Conservation (phyloP, 2,797 vertebrate species). For the Gambusia yucatana region DNA sequence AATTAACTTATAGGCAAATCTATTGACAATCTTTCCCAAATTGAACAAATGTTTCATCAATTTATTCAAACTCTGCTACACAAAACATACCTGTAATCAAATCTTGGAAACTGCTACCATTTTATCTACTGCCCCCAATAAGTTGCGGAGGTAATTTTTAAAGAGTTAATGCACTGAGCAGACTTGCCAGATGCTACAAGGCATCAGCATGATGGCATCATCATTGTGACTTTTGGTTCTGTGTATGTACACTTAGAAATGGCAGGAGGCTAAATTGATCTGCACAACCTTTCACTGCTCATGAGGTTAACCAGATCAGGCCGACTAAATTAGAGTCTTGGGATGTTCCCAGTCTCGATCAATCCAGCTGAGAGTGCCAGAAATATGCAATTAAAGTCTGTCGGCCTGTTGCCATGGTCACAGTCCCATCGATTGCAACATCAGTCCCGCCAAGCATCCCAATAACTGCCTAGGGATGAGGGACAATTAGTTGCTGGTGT, state of each 20-base stretch:
- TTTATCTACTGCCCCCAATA: not conserved
- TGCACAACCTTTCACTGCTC: conserved; percentile 17
- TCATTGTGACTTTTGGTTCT: not conserved
- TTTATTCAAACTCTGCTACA: not conserved
- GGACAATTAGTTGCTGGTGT: conserved; percentile 48
- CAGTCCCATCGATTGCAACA: conserved; percentile 59
- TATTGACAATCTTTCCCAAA: not conserved
- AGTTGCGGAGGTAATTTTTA: not conserved
- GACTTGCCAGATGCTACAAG: too few species aligned
- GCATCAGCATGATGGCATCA: not conserved
- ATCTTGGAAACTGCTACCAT: not conserved
- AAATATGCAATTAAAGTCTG: conserved; percentile 63
- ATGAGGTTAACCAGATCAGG: conserved; percentile 26
- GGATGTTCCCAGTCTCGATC: conserved; percentile 47
- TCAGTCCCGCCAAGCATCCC: conserved; percentile 40
- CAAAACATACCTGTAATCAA: not conserved
- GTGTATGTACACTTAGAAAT: conserved; percentile 5
- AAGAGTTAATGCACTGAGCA: not conserved
- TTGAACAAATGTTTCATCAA: not conserved
- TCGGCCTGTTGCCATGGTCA: conserved; percentile 58
- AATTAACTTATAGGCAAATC: not conserved
- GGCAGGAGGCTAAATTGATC: conserved; percentile 25
- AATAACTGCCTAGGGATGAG: conserved; percentile 47
- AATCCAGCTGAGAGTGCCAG: conserved; percentile 41
- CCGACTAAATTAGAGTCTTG: conserved; percentile 56